These are phyloP conservation scores for Crotalus tigris DNA, from an alignment of 2,113 vertebrate genomes.

Conservation along the genomic window DNA sequence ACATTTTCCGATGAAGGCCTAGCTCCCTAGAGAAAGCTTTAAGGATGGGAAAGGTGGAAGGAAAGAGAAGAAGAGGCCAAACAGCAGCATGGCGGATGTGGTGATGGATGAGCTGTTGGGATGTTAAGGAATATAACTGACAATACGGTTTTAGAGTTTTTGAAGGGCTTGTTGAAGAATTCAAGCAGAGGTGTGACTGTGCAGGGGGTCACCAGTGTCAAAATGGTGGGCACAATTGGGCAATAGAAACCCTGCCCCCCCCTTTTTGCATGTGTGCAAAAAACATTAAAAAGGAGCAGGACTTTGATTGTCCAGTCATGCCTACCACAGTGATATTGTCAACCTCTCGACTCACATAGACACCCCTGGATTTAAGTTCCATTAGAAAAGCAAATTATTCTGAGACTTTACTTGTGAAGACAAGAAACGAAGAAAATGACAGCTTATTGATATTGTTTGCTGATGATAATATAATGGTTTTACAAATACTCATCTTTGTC, in stretches of 20 bases:
- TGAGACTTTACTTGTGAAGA: background rate
- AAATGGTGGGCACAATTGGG: background rate
- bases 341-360: background rate
- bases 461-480: constrained; percentile 22
- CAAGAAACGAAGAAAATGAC: constrained; percentile 17
- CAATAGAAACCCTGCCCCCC: background rate
- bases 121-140: background rate
- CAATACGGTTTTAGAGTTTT: background rate
- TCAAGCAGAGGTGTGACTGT: background rate
- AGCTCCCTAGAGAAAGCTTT: background rate
- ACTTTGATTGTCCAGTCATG: background rate
- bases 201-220: background rate
- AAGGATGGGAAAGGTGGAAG: background rate
- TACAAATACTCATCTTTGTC: constrained; percentile 50
- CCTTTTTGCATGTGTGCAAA: background rate
- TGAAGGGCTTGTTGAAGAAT: background rate
- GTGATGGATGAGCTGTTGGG: background rate
- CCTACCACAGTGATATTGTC: background rate
- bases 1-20: background rate
- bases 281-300: background rate
- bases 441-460: constrained; percentile 7
- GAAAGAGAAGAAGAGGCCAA: background rate
- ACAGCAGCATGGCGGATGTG: background rate
- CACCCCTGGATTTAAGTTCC: background rate
- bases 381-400: background rate